Evolutionary conservation across 1,140 invertebrate genomes (phyloP), one percentile per base, ranked within the genome.

Genomic region (Pogonomyrmex californicus): DNA sequence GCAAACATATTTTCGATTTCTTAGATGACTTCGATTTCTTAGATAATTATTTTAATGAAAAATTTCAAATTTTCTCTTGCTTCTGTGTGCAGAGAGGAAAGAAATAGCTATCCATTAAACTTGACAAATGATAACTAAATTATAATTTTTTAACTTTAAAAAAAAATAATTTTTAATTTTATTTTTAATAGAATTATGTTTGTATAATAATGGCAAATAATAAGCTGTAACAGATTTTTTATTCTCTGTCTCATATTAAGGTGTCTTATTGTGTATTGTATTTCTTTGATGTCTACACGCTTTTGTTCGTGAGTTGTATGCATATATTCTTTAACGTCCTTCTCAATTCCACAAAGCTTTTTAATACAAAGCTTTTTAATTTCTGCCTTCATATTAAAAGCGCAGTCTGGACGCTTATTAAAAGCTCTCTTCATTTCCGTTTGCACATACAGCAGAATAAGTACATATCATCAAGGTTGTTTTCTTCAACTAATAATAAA

Each of bases 391-490:
- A 10, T 14, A 75, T 75, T 38, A 75, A 75, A 58, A 41, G 33
- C 49, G 36, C 33, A 56, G 38, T 41, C 51, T 14, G 4, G 33
- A n/a, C 3, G 56, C 17, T 71, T 33, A 38, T 73, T 4, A 30
- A 56, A 38, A 75, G 33, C 23, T 75, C 51, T 12, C n/a, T 75
- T 41, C 36, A 75, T 56, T 56, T 41, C 54, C 71, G 33, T 10
- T 17, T 14, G 14, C 33, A 54, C 51, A 23, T 70, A 23, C 66
- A 44, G 23, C 60, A 9, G 12, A 5, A 30, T 54, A 60, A 65
- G 58, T 38, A 56, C 41, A 79, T 81, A 58, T 71, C 77, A 47
- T 71, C 76, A 87, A 81, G 66, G 79, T 23, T 56, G 47, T 68
- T 76, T 71, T 33, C 70, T n/a, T 65, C 47, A 30, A n/a, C 14